Evolutionary conservation across 2,888 invertebrate species (phyloP), one percentile per base, ranked within the genome.

Genomic region (Rhimphoctona megacephalus): DNA sequence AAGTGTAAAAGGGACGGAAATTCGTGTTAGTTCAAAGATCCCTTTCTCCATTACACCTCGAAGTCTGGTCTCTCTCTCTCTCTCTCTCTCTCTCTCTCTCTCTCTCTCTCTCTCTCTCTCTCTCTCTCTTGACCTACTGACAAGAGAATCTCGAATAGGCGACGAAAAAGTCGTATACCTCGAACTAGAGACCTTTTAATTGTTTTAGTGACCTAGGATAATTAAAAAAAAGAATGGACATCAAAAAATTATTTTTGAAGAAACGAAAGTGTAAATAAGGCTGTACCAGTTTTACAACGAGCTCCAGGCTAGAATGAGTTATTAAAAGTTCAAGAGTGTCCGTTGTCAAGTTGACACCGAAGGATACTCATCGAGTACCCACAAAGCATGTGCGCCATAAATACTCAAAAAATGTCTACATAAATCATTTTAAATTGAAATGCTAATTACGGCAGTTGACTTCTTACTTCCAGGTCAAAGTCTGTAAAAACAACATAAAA

Each of bases 131-230:
- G 64, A 74, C 78, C 64, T 22, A 85, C 82, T 74, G 69, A 61
- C 67, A 46, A 74, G 22, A 52, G 39, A 66, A 61, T 67, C 57
- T 61, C 39, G 46, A 79, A 67, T 57, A 36, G 39, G 73, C 11
- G 36, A 64, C 61, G 52, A 69, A 52, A 64, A 11, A 66, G 52
- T 54, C 46, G n/a, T 36, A 22, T 72, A 61, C n/a, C n/a, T 25
- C 46, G 46, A 30, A 61, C 30, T 33, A 43, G 43, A 14, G 43
- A 43, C 43, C 43, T 52, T 52, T 52, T 67, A 78, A 85, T 67
- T 73, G 72, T 73, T 57, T 43, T 22, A 46, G 72, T 79, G 85
- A 85, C 85, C 73, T 73, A 67, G 67, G 61, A 64, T 25, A 79
- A 82, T 79, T 67, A 33, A 49, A n/a, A 52, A 78, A 69, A 49